Evolutionary conservation across 1,140 invertebrate genomes (phyloP), one percentile per base, ranked within the genome.

Genomic region (silkworm (Bombyx mori)): DNA sequence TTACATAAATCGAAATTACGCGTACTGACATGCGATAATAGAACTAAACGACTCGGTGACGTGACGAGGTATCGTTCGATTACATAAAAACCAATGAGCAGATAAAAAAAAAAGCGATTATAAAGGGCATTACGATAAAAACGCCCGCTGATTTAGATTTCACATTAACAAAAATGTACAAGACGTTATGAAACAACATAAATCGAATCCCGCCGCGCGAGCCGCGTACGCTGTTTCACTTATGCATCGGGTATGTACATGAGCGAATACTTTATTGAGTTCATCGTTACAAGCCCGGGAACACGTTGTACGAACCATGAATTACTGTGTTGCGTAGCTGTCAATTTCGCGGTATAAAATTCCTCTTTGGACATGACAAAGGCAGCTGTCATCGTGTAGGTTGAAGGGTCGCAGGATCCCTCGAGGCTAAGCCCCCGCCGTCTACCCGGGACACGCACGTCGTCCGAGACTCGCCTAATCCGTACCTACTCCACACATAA

Each of bases 101-200:
- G 42, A n/a, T 12, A 54, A 18, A 58, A 58, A 62, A 62, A 44
- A 54, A 63, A 56, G 57, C 57, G 55, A 61, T 35, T 35, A 35
- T 35, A 35, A 35, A 35, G 4, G 4, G 26, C 26, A 35, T 35
- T 55, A 60, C 62, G 54, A 61, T 54, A 61, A 60, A 71, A 61
- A 64, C 54, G 62, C 60, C 57, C 54, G 49, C 67, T 74, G 77
- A 78, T 80, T 83, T 82, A 82, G 75, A 77, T 78, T 81, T 77
- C 69, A 71, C 79, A 82, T 85, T 82, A 85, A 85, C 79, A 77
- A 81, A 83, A 82, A 75, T 73, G 71, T 73, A 83, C 82, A 82
- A 73, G 76, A 66, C 66, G 66, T 73, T 81, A 83, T 78, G 78
- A 76, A 77, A 75, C 67, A 63, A 73, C 70, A 82, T 84, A 85